These are phyloP conservation scores for Colius striatus DNA, from an alignment of 2,113 vertebrate species.

Conservation along the genomic window DNA sequence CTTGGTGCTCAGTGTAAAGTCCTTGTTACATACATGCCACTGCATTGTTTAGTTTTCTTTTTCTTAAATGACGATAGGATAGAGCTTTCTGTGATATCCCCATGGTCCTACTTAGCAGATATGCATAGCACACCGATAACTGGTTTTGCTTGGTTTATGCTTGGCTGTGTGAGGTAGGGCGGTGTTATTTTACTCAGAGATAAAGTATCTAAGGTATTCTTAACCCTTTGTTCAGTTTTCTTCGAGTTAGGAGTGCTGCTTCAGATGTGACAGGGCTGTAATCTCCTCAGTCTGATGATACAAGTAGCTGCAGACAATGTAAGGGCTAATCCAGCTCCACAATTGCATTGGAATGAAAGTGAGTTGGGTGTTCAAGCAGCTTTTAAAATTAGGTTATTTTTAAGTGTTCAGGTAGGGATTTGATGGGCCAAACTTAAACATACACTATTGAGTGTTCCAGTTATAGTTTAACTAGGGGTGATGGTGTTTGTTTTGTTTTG, in stretches of 20 bases:
- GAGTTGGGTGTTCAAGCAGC: background rate
- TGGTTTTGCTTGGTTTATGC: background rate
- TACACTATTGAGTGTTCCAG: background rate
- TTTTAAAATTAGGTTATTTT: slow-evolving; percentile 20
- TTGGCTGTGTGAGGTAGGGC: background rate
- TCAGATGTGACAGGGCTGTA: background rate
- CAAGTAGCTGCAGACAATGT: background rate
- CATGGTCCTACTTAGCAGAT: background rate
- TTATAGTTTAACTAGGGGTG: background rate
- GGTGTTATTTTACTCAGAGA: background rate
- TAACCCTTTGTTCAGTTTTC: background rate
- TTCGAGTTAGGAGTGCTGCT: background rate
- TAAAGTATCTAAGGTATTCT: background rate
- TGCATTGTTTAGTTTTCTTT: background rate
- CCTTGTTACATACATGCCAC: background rate
- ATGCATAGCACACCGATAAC: no score
- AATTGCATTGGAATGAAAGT: background rate
- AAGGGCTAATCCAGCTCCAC: background rate
- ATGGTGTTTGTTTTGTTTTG: background rate
- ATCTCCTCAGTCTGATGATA: background rate
- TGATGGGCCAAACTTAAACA: background rate
- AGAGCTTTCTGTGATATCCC: background rate
- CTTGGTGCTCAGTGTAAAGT: background rate
- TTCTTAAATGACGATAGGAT: background rate
- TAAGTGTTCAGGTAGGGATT: background rate